These are phyloP conservation scores for Folsomia candida DNA, from an alignment of 2,888 invertebrate species.

Conservation along the genomic window DNA sequence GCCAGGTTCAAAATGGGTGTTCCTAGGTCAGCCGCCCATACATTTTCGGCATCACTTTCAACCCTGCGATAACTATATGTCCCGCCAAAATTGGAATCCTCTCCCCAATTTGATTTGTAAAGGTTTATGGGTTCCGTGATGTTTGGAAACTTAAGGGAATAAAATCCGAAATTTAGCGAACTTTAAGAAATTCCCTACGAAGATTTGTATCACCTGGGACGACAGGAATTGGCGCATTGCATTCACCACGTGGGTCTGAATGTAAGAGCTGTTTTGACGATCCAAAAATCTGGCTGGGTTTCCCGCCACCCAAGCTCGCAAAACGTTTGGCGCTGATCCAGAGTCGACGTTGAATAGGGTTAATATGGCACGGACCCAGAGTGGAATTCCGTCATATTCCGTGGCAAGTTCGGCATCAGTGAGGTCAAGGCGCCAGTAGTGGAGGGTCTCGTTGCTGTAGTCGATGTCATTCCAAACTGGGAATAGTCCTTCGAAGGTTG, in stretches of 20 bases:
- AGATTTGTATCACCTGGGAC: not conserved
- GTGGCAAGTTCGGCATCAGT: not conserved
- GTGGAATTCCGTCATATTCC: not conserved
- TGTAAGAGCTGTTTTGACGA: constrained; percentile 54
- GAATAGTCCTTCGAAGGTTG: not conserved
- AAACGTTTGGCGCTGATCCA: constrained; percentile 56
- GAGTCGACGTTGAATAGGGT: constrained; percentile 7
- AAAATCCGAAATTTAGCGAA: not conserved
- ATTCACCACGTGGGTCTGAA: not conserved
- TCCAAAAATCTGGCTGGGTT: constrained; percentile 64
- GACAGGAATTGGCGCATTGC: not conserved
- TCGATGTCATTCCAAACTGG: constrained; percentile 1
- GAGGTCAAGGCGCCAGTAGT: constrained; percentile 1
- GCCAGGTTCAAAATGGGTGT: constrained; percentile 57
- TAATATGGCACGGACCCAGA: constrained; percentile 7
- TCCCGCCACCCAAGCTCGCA: constrained; percentile 69
- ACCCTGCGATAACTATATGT: constrained; percentile 67
- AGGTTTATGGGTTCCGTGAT: constrained; percentile 58
- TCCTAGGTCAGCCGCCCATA: constrained; percentile 60
- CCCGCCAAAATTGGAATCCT: constrained; percentile 68
- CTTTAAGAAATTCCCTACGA: too few relatives aligned
- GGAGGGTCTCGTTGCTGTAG: not conserved
- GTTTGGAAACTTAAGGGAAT: not conserved
- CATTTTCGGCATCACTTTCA: constrained; percentile 58
- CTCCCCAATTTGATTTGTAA: constrained; percentile 68